Percentiles rank a stretch among this genome's conserved stretches.
These are phyloP conservation scores for Falco rusticolus DNA, from an alignment of 2,797 vertebrate species.

Conservation along the genomic window DNA sequence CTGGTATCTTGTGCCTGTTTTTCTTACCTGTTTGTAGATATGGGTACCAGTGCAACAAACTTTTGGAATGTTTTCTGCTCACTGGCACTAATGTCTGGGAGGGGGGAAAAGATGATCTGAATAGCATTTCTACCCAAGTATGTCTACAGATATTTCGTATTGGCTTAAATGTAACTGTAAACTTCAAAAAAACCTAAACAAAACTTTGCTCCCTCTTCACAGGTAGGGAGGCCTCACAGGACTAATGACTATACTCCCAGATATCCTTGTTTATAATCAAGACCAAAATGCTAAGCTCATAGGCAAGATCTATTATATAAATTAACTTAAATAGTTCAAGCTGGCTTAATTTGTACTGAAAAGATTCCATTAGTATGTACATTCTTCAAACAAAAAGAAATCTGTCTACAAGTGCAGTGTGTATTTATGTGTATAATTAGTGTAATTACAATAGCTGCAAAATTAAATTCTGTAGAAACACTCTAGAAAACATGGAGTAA, in stretches of 20 bases:
- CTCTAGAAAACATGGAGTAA: not conserved
- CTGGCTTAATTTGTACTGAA: conserved; percentile 28
- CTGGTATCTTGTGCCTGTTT: not conserved
- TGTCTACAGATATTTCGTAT: not conserved
- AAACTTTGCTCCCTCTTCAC: not conserved
- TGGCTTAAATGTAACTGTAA: not conserved
- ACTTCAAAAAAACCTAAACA: not conserved
- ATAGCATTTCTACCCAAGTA: not conserved
- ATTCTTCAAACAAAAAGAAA: conserved; percentile 49
- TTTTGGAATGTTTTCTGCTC: not conserved
- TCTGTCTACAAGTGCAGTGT: not conserved
- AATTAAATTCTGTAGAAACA: conserved; percentile 24
- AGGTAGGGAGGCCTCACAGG: not conserved
- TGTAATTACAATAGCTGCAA: conserved; percentile 32
- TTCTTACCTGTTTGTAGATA: not conserved
- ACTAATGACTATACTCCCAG: not conserved
- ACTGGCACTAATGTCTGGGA: not conserved
- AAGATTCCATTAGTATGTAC: conserved; percentile 1
- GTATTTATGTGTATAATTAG: conserved; percentile 38
- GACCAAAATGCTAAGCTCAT: conserved; percentile 5
- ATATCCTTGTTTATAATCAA: conserved; percentile 13
- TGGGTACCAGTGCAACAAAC: not conserved
- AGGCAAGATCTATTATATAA: conserved; percentile 25
- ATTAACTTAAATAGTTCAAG: conserved; percentile 31
- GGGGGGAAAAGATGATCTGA: not conserved